A percentile compares a stretch with the other conserved stretches of the same genome.
These are phyloP conservation scores for Podilymbus podiceps DNA, from an alignment of 2,113 vertebrate genomes.

Conservation along the genomic window DNA sequence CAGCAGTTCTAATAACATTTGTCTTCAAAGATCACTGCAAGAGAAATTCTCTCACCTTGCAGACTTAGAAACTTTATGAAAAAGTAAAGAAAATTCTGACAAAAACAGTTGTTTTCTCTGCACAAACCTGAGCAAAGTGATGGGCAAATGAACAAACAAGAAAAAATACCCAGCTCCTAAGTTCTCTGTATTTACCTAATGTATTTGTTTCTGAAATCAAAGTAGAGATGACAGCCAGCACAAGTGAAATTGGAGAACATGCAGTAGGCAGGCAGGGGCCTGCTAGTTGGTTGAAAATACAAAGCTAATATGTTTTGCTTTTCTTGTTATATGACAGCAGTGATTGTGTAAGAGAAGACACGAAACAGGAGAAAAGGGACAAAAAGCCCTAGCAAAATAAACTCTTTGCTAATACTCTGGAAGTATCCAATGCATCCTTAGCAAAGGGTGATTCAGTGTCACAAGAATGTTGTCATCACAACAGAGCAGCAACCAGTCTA, in stretches of 20 bases:
- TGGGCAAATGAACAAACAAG: neutral
- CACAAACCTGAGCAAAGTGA: neutral
- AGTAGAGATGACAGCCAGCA: neutral
- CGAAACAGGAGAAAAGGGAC: neutral
- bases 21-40: neutral
- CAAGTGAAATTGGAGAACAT: neutral
- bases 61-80: neutral
- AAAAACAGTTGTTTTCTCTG: neutral
- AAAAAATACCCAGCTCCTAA: neutral
- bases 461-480: slow-evolving; percentile 32
- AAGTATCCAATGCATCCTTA: neutral
- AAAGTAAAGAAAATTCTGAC: neutral
- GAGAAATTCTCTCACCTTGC: neutral
- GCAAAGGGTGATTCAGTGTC: neutral
- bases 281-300: neutral
- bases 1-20: neutral
- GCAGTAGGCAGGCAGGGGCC: neutral
- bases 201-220: neutral
- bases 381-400: neutral
- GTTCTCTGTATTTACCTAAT: neutral
- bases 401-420: neutral
- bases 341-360: neutral
- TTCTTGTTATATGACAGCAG: neutral
- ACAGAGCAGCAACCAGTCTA: slow-evolving; percentile 44
- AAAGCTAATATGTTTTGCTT: neutral